These are phyloP conservation scores for Grammomys dolichurus DNA, from an alignment of 2,113 vertebrate species.

Conservation along the genomic window DNA sequence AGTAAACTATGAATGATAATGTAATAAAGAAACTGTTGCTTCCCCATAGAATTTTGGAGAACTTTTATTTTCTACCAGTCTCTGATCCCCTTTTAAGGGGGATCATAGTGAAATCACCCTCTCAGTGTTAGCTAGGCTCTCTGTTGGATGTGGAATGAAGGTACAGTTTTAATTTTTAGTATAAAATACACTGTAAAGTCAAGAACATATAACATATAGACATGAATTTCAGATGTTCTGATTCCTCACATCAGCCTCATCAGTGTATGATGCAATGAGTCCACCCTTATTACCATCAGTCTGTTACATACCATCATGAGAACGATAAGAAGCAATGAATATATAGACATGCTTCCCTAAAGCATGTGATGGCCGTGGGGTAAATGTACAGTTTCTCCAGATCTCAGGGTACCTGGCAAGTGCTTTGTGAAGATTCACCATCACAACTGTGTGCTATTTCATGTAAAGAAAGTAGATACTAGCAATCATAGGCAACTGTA, in stretches of 20 bases:
- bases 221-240: conserved; percentile 14
- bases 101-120: neutral
- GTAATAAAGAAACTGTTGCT: neutral
- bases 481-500: neutral
- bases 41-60: neutral
- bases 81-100: neutral
- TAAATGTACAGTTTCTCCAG: neutral
- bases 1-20: neutral
- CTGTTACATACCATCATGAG: neutral
- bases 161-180: neutral
- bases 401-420: neutral
- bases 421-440: neutral
- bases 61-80: conserved; percentile 11
- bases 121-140: neutral
- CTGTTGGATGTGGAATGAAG: neutral
- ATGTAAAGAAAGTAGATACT: neutral
- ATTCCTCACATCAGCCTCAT: neutral
- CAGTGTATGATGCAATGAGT: neutral
- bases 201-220: neutral
- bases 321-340: neutral
- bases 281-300: neutral
- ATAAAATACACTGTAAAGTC: neutral
- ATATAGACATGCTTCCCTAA: neutral
- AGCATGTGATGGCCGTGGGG: neutral
- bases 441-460: neutral